These are phyloP conservation scores for Epizoanthus stellaris DNA, from an alignment of 92 coral and sea anemone species.

Conservation along the genomic window DNA sequence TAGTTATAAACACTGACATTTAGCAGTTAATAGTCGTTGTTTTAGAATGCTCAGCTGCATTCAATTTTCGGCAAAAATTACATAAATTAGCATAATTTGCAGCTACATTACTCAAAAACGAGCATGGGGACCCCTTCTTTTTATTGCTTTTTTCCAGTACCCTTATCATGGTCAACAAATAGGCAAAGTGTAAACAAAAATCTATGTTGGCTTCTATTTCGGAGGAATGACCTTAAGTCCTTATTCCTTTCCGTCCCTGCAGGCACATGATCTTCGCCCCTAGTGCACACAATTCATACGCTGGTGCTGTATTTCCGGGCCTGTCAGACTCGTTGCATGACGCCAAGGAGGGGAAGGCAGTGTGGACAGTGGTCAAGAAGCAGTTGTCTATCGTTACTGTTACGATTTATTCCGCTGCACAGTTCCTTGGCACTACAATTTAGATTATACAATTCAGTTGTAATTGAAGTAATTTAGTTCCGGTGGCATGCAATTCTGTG, in stretches of 20 bases:
- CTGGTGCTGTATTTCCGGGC: conserved; percentile 94
- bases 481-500: no score
- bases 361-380: conserved; percentile 71
- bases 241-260: background rate
- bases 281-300: conserved; percentile 83
- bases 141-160: no score
- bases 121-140: no score
- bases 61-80: no score
- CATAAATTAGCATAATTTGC: no score
- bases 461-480: background rate
- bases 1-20: no score
- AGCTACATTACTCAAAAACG: no score
- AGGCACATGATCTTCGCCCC: conserved; percentile 98
- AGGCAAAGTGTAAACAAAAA: no score
- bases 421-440: conserved; percentile 66
- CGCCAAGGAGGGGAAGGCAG: conserved; percentile 51
- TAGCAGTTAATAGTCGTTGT: no score
- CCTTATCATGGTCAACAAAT: no score
- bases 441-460: conserved; percentile 8
- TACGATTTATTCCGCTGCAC: conserved; percentile 86
- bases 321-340: conserved; percentile 85
- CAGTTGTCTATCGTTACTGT: conserved; percentile 73
- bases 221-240: background rate
- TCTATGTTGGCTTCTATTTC: no score
- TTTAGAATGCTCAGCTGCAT: no score